Conservation (phyloP, 2,888 invertebrate genomes). For the Platynereis dumerilii region DNA sequence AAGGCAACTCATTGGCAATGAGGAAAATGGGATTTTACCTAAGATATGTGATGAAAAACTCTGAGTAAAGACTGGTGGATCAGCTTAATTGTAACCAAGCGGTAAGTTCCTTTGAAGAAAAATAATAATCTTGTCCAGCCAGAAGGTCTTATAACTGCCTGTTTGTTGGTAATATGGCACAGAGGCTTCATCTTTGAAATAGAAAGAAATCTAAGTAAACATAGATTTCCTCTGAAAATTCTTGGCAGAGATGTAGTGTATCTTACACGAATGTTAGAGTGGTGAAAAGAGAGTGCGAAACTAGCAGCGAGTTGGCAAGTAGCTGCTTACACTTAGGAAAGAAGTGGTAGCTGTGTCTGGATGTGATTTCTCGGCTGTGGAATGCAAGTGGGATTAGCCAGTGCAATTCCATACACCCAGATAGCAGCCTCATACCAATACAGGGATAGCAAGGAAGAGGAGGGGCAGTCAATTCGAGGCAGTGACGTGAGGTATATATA, state of each 20-base stretch:
- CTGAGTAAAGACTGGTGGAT: constrained; percentile 60
- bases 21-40: constrained; percentile 65
- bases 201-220: not conserved
- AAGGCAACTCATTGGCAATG: constrained; percentile 53
- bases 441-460: no score
- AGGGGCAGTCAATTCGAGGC: no score
- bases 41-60: constrained; percentile 62
- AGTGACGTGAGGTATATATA: no score
- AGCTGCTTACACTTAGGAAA: no score
- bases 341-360: no score
- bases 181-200: not conserved
- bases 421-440: no score
- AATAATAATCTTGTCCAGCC: not conserved
- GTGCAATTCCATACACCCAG: no score
- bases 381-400: no score
- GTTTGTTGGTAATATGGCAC: not conserved
- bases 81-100: constrained; percentile 67
- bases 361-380: no score
- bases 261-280: no score
- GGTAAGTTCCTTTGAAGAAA: constrained; percentile 53
- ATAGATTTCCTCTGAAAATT: not conserved
- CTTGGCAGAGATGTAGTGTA: not conserved
- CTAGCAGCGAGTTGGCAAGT: no score
- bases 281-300: no score
- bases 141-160: not conserved